A percentile compares a stretch with the other conserved stretches of the same genome.
Evolutionary conservation across 2,888 invertebrate genomes (phyloP).

Genomic region (Eubasilissa splendida): DNA sequence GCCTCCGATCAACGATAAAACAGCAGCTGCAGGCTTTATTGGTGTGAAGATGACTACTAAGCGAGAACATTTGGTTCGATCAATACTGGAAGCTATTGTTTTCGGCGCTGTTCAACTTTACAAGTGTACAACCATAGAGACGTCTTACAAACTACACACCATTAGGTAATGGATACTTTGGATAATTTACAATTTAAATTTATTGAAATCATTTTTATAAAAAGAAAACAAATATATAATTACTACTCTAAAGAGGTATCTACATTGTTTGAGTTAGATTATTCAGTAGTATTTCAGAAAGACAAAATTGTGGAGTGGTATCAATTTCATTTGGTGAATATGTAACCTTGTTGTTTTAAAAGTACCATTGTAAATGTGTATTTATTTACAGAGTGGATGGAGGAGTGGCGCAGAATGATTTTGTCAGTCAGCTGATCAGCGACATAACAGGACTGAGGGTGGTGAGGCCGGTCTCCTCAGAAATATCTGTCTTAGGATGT

Average conservation of each 20-base stretch:
- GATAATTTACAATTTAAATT: too few relatives aligned
- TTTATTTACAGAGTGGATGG: conserved; percentile 85
- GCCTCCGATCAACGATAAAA: conserved; percentile 92
- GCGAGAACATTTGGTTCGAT: conserved; percentile 85
- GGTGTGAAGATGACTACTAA: conserved; percentile 82
- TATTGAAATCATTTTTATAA: too few relatives aligned
- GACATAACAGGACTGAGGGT: conserved; percentile 85
- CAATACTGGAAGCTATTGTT: conserved; percentile 88
- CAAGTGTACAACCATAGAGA: conserved; percentile 81
- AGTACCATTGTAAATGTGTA: background rate
- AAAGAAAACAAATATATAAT: too few relatives aligned
- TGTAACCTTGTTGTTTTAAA: too few relatives aligned
- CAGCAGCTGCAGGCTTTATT: conserved; percentile 88
- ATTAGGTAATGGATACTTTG: conserved; percentile 72
- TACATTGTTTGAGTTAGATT: too few relatives aligned
- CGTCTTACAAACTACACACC: conserved; percentile 71
- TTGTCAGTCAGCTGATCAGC: conserved; percentile 89
- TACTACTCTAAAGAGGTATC: too few relatives aligned
- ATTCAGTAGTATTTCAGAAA: too few relatives aligned
- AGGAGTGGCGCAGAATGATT: conserved; percentile 96
- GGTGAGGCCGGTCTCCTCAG: conserved; percentile 81
- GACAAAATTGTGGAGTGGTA: too few relatives aligned
- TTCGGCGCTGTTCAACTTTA: conserved; percentile 86
- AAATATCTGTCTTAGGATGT: conserved; percentile 90
- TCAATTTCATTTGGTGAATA: too few relatives aligned